These are phyloP conservation scores for Rhopilema esculentum DNA, from an alignment of 30 jellyfish, hydroid and myxozoan genomes.

Conservation along the genomic window DNA sequence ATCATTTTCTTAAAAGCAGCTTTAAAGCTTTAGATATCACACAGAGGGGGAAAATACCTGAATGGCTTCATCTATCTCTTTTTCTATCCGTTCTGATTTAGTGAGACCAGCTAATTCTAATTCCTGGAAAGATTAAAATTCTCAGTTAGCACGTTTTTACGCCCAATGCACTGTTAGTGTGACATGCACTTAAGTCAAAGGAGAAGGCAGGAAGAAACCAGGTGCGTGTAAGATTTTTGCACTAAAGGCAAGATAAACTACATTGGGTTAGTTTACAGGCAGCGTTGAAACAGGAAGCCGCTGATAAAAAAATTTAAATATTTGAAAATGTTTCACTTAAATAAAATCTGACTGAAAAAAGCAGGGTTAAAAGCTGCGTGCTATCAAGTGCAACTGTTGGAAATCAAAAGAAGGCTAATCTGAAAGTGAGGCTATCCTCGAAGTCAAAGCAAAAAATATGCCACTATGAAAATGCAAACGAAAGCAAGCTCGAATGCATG, in stretches of 20 bases:
- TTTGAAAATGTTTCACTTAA: too few species aligned
- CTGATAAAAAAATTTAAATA: too few species aligned
- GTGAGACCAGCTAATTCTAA: slow-evolving; percentile 79
- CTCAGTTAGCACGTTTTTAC: not conserved
- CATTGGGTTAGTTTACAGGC: not conserved
- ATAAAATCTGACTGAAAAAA: too few species aligned
- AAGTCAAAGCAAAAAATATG: too few species aligned
- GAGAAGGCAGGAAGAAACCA: not conserved
- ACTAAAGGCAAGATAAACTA: too few species aligned
- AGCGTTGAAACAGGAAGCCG: too few species aligned
- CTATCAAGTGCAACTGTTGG: too few species aligned
- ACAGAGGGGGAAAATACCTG: slow-evolving; percentile 78
- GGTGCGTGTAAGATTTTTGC: not conserved
- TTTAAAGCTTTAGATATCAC: not conserved
- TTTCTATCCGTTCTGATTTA: slow-evolving; percentile 90
- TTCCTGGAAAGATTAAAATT: slow-evolving; percentile 66
- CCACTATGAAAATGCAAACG: too few species aligned
- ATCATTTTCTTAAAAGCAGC: not conserved
- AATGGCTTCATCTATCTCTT: slow-evolving; percentile 94
- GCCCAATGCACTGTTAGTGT: not conserved
- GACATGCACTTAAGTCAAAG: not conserved
- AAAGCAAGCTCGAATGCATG: too few species aligned
- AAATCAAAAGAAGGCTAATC: too few species aligned
- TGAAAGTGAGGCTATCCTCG: too few species aligned
- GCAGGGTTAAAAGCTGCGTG: too few species aligned